Evolutionary conservation across 2,888 invertebrate genomes (phyloP), one percentile per base, ranked within the genome.

Genomic region (Xylophagus ater): DNA sequence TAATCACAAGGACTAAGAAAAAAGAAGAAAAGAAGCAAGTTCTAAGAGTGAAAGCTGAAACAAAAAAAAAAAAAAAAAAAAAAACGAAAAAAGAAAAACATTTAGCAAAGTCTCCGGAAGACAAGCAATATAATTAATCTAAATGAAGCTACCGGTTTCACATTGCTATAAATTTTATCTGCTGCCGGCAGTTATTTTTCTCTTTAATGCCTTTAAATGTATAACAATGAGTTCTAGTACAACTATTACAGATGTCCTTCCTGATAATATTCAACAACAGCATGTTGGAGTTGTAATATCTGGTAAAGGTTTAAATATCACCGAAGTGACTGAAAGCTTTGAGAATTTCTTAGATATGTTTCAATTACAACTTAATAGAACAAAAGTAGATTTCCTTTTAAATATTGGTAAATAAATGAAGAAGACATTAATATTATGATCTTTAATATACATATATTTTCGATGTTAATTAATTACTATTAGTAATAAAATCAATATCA

Each of bases 81-180:
- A n/a, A n/a, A n/a, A n/a, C n/a, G n/a, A n/a, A n/a, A n/a, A n/a
- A n/a, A n/a, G n/a, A n/a, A n/a, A n/a, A n/a, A n/a, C n/a, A n/a
- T n/a, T n/a, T n/a, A n/a, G n/a, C n/a, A n/a, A n/a, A n/a, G n/a
- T n/a, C n/a, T n/a, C n/a, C n/a, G n/a, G n/a, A n/a, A n/a, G n/a
- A n/a, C n/a, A n/a, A n/a, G n/a, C n/a, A n/a, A n/a, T n/a, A n/a
- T n/a, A n/a, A n/a, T n/a, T n/a, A n/a, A n/a, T n/a, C 56, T 62
- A 62, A 62, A 62, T 62, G 62, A 62, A 62, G 62, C 60, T 60
- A 60, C 57, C 59, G 60, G 58, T 53, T 57, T 59, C 58, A 56
- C 60, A 56, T 56, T 56, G 57, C 57, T 55, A 56, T 58, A 60
- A 62, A 57, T 56, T 61, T 57, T 56, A 61, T 61, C 62, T 63